A percentile compares a stretch with the other conserved stretches of the same genome.
Conservation (phyloP, 2,797 vertebrate species). For the Podargus strigoides region DNA sequence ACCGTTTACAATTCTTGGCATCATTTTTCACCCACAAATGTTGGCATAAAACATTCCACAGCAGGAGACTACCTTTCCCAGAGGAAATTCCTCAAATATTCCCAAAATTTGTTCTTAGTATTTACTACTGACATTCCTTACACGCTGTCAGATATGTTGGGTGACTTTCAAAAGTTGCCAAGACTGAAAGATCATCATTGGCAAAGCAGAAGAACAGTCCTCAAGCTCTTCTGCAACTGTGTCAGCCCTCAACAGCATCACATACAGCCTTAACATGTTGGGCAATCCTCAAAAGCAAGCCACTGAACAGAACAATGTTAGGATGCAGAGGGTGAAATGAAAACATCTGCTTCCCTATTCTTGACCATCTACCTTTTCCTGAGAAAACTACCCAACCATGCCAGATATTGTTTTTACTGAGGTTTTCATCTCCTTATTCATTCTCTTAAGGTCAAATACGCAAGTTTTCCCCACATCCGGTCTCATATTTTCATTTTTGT, state of each 20-base stretch:
- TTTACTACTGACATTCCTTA: not conserved
- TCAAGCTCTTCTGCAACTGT: not conserved
- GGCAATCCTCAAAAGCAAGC: not conserved
- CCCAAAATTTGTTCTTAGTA: not conserved
- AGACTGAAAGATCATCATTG: not conserved
- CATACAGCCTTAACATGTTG: not conserved
- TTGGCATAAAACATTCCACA: not conserved
- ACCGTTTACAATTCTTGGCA: not conserved
- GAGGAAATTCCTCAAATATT: not conserved
- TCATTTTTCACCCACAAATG: not conserved
- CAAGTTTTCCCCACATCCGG: not conserved
- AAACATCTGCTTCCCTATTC: not conserved
- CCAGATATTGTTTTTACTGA: not conserved
- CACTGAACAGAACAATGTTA: not conserved
- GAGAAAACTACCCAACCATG: not conserved
- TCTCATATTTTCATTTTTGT: not conserved
- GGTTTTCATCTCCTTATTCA: not conserved
- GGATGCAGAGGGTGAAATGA: not conserved
- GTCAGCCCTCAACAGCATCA: not conserved
- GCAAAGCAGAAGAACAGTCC: not conserved
- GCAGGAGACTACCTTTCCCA: not conserved
- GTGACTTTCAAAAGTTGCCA: not conserved
- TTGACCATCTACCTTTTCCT: not conserved
- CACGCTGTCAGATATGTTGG: not conserved
- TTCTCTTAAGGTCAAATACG: not conserved